A percentile compares a stretch with the other conserved stretches of the same genome.
These are phyloP conservation scores for Hipposideros larvatus DNA, from an alignment of 2,797 vertebrate species.

Conservation along the genomic window DNA sequence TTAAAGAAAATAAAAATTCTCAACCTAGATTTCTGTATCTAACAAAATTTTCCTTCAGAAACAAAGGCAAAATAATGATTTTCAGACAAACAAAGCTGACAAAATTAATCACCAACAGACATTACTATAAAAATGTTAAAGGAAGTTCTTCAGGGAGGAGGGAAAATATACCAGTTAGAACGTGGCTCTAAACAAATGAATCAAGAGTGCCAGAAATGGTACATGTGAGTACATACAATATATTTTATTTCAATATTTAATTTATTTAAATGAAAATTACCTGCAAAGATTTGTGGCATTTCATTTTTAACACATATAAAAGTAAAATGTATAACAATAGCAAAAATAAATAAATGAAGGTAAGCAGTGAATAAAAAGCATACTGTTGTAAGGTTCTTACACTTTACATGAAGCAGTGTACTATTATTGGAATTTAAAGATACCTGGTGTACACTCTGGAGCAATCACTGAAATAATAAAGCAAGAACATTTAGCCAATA, in stretches of 20 bases:
- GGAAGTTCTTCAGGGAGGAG: neutral
- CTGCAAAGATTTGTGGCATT: neutral
- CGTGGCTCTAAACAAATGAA: neutral
- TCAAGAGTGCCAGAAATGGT: neutral
- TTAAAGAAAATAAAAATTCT: neutral
- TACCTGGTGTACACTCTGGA: neutral
- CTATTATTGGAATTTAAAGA: neutral
- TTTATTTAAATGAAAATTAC: slow-evolving; percentile 1
- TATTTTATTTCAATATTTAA: neutral
- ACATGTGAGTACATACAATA: neutral
- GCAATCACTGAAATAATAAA: neutral
- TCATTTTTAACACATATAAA: neutral
- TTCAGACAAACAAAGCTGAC: neutral
- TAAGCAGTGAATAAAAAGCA: neutral
- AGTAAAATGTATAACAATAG: neutral
- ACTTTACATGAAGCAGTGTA: neutral
- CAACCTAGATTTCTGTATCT: neutral
- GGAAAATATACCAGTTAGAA: neutral
- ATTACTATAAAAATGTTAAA: neutral
- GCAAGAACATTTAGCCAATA: neutral
- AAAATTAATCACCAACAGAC: neutral
- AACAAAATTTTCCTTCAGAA: slow-evolving; percentile 2
- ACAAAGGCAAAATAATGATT: neutral
- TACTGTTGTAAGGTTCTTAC: neutral
- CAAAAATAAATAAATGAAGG: no score